Percentiles rank a stretch among this genome's conserved stretches.
These are phyloP conservation scores for Sapajus apella DNA, from an alignment of 2,113 vertebrate species.

Conservation along the genomic window DNA sequence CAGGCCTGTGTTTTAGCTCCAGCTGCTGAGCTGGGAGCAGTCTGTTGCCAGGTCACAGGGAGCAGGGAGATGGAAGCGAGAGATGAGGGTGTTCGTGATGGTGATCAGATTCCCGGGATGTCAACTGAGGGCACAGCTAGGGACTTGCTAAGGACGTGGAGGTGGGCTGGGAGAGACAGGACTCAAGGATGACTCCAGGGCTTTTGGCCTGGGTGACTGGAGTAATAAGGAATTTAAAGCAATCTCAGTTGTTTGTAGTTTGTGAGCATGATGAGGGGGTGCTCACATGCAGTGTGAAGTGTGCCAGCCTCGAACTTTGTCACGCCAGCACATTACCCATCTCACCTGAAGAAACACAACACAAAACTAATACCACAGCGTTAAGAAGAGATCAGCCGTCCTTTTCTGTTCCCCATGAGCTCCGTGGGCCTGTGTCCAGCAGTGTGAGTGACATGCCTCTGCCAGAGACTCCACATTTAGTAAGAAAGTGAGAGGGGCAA, in stretches of 20 bases:
- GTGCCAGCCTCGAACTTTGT: too few species aligned
- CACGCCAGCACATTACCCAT: too few species aligned
- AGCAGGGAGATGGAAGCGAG: neutral
- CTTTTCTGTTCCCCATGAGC: neutral
- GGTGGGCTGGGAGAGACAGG: neutral
- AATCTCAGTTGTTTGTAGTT: too few species aligned
- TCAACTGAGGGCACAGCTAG: neutral
- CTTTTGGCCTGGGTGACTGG: neutral
- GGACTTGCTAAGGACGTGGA: neutral
- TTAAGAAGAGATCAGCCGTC: neutral
- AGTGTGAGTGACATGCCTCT: neutral
- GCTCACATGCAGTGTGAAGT: too few species aligned
- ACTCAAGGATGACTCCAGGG: neutral
- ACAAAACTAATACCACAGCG: rapidly evolving
- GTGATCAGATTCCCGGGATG: neutral
- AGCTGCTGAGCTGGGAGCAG: neutral
- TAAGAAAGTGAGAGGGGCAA: neutral
- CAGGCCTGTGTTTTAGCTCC: neutral
- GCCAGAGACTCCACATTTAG: neutral
- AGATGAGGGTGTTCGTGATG: neutral
- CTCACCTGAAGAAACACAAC: too few species aligned
- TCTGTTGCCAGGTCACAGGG: neutral
- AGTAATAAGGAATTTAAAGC: neutral
- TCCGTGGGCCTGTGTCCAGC: neutral
- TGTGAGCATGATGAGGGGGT: too few species aligned